Base-by-base conservation (phyloP, 2,797 vertebrate genomes). In the Garrulus glandarius region DNA sequence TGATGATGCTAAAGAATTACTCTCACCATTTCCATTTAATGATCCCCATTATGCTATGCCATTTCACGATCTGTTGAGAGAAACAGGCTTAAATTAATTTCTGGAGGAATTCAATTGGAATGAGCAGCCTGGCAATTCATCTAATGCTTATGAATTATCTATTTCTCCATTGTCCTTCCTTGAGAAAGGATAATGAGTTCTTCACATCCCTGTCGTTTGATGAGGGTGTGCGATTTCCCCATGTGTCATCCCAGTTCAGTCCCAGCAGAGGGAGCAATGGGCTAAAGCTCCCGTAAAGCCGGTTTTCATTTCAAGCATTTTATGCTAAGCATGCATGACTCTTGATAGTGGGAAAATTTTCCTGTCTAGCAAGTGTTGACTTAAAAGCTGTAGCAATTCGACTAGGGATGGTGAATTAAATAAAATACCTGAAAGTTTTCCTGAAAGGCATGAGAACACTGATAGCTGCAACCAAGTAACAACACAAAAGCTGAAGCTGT, bases 201-300 rank as follows among this genome's bases (percentile, higher is more conserved):
- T 70, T 90, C 67, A 11, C 47, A 14, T 65, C 59, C 9, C 13
- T 85, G 63, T 71, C 3, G 1, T 78, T 64, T 47, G 69, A 55
- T 36, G 78, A 53, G 84, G 55, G 78, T 60, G 55, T 34, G 64
- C 13, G 49, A 46, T 93, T 70, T 96, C 41, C 67, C 56, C 29
- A 5, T 79, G 22, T 92, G 84, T 88, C 77, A 82, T 95, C 84
- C 72, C 88, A 15, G 76, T 57, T 81, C 82, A 46, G 84, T 82
- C 85, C 97, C 97, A 75, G 96, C 93, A 98, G 97, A 98, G 97
- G 95, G 96, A 97, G 96, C 95, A 96, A 55, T 80, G 79, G 46
- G 86, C 95, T 94, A 79, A 96, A 96, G 67, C 87, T 84, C 83
- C 76, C 61, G 16, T 55, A 60, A 75, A 91, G 78, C 57, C 67